phyloP scores from a whole-genome alignment of 2,797 vertebrate genomes.

The Characodon lateralis region DNA sequence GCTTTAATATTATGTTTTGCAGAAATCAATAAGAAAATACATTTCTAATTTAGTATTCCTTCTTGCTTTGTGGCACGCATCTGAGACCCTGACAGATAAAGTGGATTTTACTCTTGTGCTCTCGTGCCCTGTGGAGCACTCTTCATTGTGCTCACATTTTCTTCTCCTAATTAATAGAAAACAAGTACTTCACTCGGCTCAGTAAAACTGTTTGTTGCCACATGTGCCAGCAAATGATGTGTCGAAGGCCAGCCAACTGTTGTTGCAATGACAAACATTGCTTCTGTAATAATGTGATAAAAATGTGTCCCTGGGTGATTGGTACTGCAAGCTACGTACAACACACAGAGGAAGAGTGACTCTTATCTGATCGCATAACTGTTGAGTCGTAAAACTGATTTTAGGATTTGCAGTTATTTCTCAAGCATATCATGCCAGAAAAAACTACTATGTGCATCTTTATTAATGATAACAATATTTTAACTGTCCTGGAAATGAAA shows the following conservation, averaged over 20 bases:
- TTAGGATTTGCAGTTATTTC: conserved; percentile 36
- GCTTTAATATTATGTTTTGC: not conserved
- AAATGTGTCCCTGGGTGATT: not conserved
- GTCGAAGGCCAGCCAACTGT: not conserved
- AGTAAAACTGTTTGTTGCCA: not conserved
- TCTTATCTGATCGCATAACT: conserved; percentile 34
- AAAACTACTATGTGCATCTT: conserved; percentile 30
- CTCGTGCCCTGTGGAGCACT: no score
- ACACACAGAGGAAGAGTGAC: not conserved
- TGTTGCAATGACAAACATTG: not conserved
- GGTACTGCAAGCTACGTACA: not conserved
- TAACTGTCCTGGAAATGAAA: not conserved
- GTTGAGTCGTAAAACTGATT: conserved; percentile 52
- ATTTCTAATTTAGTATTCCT: not conserved
- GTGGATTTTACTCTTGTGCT: not conserved
- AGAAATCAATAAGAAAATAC: not conserved
- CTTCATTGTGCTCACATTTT: not conserved
- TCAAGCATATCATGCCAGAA: conserved; percentile 25
- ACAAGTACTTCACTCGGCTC: not conserved
- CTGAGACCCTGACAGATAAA: not conserved
- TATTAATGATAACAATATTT: not conserved
- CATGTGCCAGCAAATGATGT: not conserved
- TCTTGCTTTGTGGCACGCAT: not conserved
- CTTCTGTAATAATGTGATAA: not conserved
- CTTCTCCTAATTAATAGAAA: not conserved